Evolutionary conservation across 2,113 vertebrate species (phyloP).

Genomic region (Scytalopus superciliaris): DNA sequence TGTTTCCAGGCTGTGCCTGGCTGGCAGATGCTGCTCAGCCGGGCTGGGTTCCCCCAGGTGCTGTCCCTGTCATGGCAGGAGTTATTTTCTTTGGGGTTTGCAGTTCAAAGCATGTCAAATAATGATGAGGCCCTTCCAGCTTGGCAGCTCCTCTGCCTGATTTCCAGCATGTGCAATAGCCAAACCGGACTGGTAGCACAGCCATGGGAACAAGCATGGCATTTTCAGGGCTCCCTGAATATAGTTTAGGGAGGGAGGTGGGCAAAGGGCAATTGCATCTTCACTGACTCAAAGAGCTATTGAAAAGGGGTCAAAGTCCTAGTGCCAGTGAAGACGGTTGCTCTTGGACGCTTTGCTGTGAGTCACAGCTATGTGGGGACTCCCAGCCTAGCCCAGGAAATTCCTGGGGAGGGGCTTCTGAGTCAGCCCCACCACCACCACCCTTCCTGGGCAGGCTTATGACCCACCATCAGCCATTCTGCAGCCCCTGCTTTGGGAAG

Average conservation of each 20-base stretch:
- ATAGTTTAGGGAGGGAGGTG: background rate
- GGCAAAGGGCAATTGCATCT: background rate
- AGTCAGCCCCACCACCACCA: background rate
- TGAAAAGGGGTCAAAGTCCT: background rate
- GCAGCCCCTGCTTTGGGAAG: background rate
- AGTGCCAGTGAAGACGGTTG: background rate
- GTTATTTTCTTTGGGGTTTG: slow-evolving; percentile 31
- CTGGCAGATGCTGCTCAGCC: background rate
- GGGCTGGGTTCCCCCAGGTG: background rate
- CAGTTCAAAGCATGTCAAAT: slow-evolving; percentile 27
- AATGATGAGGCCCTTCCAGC: background rate
- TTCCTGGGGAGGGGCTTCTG: background rate
- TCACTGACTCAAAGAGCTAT: background rate
- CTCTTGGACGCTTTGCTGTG: background rate
- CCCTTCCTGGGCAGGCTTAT: background rate
- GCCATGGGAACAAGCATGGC: background rate
- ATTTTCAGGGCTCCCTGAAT: background rate
- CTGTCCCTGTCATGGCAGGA: background rate
- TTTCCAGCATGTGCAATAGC: background rate
- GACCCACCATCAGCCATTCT: background rate
- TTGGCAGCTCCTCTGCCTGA: background rate
- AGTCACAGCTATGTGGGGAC: background rate
- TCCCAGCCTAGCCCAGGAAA: background rate
- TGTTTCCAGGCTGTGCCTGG: background rate
- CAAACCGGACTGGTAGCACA: background rate